Percentiles rank a stretch among this genome's conserved stretches.
phyloP scores from a whole-genome alignment of 2,888 invertebrate species.

The Conomelus anceps region DNA sequence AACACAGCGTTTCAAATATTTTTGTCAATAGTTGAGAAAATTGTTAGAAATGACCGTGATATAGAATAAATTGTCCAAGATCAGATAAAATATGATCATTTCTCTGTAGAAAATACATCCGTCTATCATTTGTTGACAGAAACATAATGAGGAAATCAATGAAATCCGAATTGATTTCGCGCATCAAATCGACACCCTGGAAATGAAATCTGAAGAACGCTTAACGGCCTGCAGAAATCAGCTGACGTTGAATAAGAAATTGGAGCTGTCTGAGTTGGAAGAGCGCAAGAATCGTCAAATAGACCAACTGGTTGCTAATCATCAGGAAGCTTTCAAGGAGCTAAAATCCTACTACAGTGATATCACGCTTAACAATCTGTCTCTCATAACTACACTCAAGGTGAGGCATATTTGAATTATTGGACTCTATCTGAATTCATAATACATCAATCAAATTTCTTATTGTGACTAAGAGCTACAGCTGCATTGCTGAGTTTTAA shows the following conservation, averaged over 20 bases:
- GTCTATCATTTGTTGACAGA: conserved; percentile 36
- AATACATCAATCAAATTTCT: no score
- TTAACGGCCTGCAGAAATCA: conserved; percentile 64
- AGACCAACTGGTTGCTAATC: conserved; percentile 62
- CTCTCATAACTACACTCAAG: conserved; percentile 83
- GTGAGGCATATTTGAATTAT: conserved; percentile 40
- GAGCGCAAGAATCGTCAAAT: conserved; percentile 87
- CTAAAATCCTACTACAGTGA: conserved; percentile 94
- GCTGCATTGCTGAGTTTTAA: no score
- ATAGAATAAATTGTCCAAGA: no score
- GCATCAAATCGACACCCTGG: conserved; percentile 58
- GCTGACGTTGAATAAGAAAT: conserved; percentile 62
- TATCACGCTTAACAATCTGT: conserved; percentile 86
- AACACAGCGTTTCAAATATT: no score
- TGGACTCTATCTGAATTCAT: neutral
- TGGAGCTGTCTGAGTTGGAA: conserved; percentile 80
- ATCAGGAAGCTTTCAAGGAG: conserved; percentile 78
- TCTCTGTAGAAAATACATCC: no score
- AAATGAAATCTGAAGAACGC: conserved; percentile 66
- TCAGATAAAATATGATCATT: no score
- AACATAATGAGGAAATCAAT: conserved; percentile 49
- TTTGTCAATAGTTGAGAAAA: no score
- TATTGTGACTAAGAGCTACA: no score
- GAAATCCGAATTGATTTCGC: conserved; percentile 58
- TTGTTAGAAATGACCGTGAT: no score